Base-by-base conservation (phyloP, 2,113 vertebrate genomes). In the Misgurnus anguillicaudatus region DNA sequence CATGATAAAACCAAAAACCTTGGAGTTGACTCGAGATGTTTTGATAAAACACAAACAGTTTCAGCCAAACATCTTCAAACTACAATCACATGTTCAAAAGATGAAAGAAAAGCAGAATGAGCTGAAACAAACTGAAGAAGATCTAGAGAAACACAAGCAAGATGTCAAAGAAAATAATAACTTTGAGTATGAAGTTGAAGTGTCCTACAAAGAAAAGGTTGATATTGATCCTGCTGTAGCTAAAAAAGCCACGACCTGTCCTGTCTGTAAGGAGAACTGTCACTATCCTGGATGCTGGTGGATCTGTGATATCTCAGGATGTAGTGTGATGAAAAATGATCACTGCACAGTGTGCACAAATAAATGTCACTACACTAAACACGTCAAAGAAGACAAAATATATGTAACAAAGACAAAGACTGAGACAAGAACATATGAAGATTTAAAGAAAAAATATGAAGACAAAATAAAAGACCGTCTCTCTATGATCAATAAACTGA, bases 241-340 rank as follows among this genome's bases (percentile, higher is more conserved):
- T 1, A 65, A 65, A 21, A 7, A 69, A 17, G 80, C 75, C 0
- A 61, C n/a, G 6, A 60, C 66, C 67, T 83, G 82, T 36, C 42
- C 8, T 5, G 19, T 57, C 41, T 83, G 78, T 80, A 6, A 83
- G 65, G 17, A 60, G 53, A 80, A 77, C 62, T 83, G 82, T 51
- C 78, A 31, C 24, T 31, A 31, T 31, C 24, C 24, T 31, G 24
- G 24, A 31, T 31, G 24, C 24, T 31, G 24, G 45, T 53, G 53
- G 73, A 9, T 48, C 47, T 21, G 3, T 4, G 0, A 41, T 8
- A 8, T 71, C 10, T 42, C 4, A 1, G 66, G 31, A 74, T 77
- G 2, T n/a, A n/a, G n/a, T 1, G 31, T 55, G 48, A 84, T 83
- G 67, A 57, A 3, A 9, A 1, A 48, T 4, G 4, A 57, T 4